Base-by-base conservation (phyloP, 1,140 invertebrate species). In the Drosophila dunni region DNA sequence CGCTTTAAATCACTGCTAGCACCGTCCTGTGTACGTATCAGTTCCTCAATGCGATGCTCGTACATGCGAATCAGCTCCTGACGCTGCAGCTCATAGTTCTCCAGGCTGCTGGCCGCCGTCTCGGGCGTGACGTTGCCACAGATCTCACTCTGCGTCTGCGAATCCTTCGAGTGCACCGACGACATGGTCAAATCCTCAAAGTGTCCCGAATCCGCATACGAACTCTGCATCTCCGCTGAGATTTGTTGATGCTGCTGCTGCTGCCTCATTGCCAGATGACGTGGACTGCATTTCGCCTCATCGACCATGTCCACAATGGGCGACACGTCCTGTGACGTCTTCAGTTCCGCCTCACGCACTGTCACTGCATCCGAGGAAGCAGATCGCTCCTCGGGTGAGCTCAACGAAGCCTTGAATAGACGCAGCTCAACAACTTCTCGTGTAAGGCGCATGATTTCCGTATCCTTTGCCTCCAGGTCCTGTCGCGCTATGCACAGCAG, bases 171-270 rank as follows among this genome's bases (percentile, higher is more conserved):
- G 91, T 96, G 94, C 73, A 96, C 92, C 46, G 96, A 96, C 45
- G 95, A 95, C 79, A 95, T 94, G 42, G 94, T 94, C 46, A 95
- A 93, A 92, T 97, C 96, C 92, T 97, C 97, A 93, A 96, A 97
- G 93, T 97, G 96, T 7, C 97, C 97, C 3, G 96, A 97, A 92
- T 97, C 97, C 13, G 96, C 95, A 78, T 96, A 95, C 3, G 96
- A 97, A 42, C 93, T 94, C 81, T 94, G 94, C 94, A 95, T 94
- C 88, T 95, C 94, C 78, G 91, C 90, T 8, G 74, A 93, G 88
- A 88, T 81, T 46, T 89, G 82, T 57, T 67, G 64, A 11, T 70
- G 73, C 48, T 78, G 42, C 20, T 81, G 86, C 50, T 63, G 84
- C 36, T 75, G 86, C 15, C 74, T 82, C 1, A 74, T 79, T 1